phyloP scores from a whole-genome alignment of 2,113 vertebrate species.

The Fulica atra region DNA sequence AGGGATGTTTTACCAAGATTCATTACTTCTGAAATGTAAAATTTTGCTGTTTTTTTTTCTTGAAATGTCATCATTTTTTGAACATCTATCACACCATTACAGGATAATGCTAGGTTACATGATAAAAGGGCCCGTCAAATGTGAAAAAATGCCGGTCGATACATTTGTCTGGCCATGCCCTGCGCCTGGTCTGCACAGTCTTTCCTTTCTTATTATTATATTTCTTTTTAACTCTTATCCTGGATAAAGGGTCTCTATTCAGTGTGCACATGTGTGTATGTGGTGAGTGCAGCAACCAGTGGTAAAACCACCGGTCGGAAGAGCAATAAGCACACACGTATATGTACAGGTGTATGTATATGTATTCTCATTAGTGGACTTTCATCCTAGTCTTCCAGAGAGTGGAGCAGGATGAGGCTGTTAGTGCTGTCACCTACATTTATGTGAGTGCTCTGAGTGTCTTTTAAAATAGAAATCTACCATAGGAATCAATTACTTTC shows the following conservation, averaged over 20 bases:
- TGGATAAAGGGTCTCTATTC: background rate
- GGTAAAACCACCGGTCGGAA: fast-evolving
- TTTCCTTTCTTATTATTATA: background rate
- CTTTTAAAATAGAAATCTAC: background rate
- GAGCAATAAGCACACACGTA: background rate
- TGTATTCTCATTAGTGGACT: background rate
- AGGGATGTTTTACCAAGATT: background rate
- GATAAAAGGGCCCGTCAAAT: background rate
- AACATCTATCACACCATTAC: background rate
- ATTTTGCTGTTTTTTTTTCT: background rate
- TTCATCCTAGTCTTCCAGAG: background rate
- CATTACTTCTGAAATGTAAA: background rate
- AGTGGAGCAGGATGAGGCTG: background rate
- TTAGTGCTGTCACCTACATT: background rate
- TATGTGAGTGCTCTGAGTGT: background rate
- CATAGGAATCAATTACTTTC: background rate
- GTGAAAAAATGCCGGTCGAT: background rate
- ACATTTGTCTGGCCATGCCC: background rate
- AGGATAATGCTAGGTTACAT: background rate
- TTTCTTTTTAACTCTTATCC: background rate
- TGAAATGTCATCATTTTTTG: background rate
- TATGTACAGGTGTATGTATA: too few species aligned
- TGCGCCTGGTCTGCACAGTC: background rate
- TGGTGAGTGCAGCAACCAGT: fast-evolving
- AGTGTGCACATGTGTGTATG: fast-evolving